Evolutionary conservation across 2,888 invertebrate genomes (phyloP).

Genomic region (Formica aserva): DNA sequence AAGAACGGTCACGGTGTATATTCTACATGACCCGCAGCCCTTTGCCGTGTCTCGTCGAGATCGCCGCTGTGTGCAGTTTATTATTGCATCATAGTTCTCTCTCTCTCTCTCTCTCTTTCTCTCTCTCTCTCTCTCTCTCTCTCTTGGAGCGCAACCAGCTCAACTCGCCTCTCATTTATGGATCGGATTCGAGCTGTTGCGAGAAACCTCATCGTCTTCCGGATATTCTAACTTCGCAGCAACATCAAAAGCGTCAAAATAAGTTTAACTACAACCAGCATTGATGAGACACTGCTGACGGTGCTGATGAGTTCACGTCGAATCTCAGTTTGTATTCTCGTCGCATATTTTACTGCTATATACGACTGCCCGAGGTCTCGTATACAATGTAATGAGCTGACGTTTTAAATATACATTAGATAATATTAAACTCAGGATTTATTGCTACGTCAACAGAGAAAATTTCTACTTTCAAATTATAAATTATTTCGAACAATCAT

Average conservation of each 20-base stretch:
- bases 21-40: slow-evolving; percentile 40
- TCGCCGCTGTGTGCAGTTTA: slow-evolving; percentile 21
- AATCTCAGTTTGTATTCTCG: neutral
- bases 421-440: slow-evolving; percentile 3
- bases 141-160: neutral
- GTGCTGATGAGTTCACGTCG: neutral
- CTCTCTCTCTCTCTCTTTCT: neutral
- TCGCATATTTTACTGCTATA: neutral
- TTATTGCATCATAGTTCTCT: slow-evolving; percentile 24
- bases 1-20: slow-evolving; percentile 34
- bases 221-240: neutral
- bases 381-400: neutral
- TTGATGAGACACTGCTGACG: neutral
- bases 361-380: neutral
- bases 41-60: slow-evolving; percentile 32
- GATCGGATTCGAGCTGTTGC: slow-evolving; percentile 2
- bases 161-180: neutral
- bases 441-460: neutral
- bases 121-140: neutral
- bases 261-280: neutral
- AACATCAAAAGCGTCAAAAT: neutral
- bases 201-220: slow-evolving; percentile 17
- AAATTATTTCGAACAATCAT: neutral
- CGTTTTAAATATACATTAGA: neutral
- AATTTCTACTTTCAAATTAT: neutral